Conservation (phyloP, 2,888 invertebrate species). For the Andrena marginata region DNA sequence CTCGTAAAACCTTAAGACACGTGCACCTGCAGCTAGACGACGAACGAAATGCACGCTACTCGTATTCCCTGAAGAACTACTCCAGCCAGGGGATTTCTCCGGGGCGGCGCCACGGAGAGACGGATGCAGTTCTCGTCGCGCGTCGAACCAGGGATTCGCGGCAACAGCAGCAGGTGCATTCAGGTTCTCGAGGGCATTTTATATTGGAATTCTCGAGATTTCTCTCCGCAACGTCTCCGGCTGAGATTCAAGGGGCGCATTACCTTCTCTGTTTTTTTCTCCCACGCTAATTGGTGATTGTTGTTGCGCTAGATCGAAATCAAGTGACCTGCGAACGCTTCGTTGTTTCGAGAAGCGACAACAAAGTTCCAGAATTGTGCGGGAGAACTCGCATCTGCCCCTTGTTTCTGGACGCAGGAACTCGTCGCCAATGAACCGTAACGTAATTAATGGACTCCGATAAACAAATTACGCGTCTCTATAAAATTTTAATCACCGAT, state of each 20-base stretch:
- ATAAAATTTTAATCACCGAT: not conserved
- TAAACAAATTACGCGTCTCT: not conserved
- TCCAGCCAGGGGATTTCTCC: conserved; percentile 41
- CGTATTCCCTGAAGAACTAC: conserved; percentile 48
- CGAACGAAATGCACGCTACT: conserved; percentile 38
- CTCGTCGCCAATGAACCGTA: too few relatives aligned
- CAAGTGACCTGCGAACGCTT: not conserved
- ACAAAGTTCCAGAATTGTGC: not conserved
- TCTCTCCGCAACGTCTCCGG: conserved; percentile 59
- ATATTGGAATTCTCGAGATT: conserved; percentile 74
- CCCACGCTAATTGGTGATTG: conserved; percentile 22
- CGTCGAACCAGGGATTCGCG: conserved; percentile 35
- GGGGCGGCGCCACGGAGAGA: conserved; percentile 39
- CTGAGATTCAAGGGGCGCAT: conserved; percentile 41
- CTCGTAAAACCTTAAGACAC: conserved; percentile 22
- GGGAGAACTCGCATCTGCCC: too few relatives aligned
- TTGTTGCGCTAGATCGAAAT: conserved; percentile 22
- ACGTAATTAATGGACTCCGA: not conserved
- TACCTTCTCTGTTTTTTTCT: conserved; percentile 15
- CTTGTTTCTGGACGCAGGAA: too few relatives aligned
- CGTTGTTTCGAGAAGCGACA: not conserved
- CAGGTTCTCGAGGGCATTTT: conserved; percentile 54
- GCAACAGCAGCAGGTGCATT: conserved; percentile 60
- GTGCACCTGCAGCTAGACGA: conserved; percentile 41
- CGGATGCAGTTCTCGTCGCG: conserved; percentile 52